A percentile compares a stretch with the other conserved stretches of the same genome.
Evolutionary conservation across 2,888 invertebrate genomes (phyloP).

Genomic region (Busseola fusca): DNA sequence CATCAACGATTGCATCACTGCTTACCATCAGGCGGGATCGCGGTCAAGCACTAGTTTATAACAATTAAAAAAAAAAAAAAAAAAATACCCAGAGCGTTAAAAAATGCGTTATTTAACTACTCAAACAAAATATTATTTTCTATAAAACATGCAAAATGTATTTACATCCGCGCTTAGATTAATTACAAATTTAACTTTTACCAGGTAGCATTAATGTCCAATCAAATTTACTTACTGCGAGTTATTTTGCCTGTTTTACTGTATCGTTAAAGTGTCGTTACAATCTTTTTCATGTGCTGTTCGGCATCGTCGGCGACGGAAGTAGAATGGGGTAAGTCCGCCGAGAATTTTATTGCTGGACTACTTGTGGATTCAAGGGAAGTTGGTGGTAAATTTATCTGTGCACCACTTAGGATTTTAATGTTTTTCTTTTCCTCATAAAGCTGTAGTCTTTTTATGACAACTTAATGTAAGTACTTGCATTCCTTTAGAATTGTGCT

Average conservation of each 20-base stretch:
- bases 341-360: conserved; percentile 73
- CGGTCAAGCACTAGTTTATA: too few relatives aligned
- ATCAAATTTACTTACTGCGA: conserved; percentile 77
- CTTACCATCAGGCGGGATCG: too few relatives aligned
- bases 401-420: conserved; percentile 67
- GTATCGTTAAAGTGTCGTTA: conserved; percentile 84
- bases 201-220: conserved; percentile 79
- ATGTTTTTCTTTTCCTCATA: conserved; percentile 68
- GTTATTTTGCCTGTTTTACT: conserved; percentile 79
- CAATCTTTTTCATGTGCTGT: conserved; percentile 87
- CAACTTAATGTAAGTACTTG: conserved; percentile 58
- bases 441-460: conserved; percentile 68
- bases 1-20: too few relatives aligned
- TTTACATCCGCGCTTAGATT: conserved; percentile 67
- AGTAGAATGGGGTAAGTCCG: conserved; percentile 90
- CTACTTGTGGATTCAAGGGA: conserved; percentile 82
- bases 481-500: conserved; percentile 44
- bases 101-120: too few relatives aligned
- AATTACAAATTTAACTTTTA: conserved; percentile 72
- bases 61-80: too few relatives aligned
- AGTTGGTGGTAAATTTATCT: conserved; percentile 68
- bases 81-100: too few relatives aligned
- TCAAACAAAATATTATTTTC: too few relatives aligned
- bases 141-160: too few relatives aligned
- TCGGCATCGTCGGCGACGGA: conserved; percentile 72